Evolutionary conservation across 2,113 vertebrate genomes (phyloP), one percentile per base, ranked within the genome.

Genomic region (Cnemophilus loriae): DNA sequence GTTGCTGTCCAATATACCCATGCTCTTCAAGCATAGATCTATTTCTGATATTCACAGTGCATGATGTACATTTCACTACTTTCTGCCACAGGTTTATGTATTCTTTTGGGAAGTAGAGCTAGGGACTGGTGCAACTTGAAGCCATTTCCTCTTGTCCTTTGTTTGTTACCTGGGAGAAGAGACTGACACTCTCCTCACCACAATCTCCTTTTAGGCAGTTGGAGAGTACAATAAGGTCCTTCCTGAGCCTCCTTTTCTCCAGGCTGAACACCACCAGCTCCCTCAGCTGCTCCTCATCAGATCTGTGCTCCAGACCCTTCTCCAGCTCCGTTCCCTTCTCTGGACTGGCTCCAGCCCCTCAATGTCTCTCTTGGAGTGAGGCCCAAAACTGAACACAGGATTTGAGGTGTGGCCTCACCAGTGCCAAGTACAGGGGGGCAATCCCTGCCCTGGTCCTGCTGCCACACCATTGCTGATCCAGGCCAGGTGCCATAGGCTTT

Each of bases 351-450:
- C 44, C 52, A 89, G 8, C 13, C 63, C 37, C 52, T 74, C 37
- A 59, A 5, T 28, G 28, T 7, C 27, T 65, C 23, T 74, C 19
- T 21, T 64, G 44, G 2, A 52, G 57, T 39, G 24, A 71, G 37
- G 3, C 37, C 24, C 59, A 28, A 59, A 79, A 46, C 26, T 53
- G 52, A 9, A 17, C 33, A 41, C n/a, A 65, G 65, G 30, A 52
- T 78, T 73, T 3, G 17, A 47, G 33, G 4, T 73, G 21, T 26
- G n/a, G 28, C 46, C 52, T 59, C 59, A 41, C 8, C 52, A 65
- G n/a, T 27, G 52, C 14, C 0, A 0, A 53, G 33, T 0, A 44
- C 52, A 85, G 67, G 9, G 8, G 52, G 24, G 27, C 33, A 65
- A 23, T 73, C 46, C 2, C 35, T 59, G 27, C 23, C 20, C 46